Percentiles rank a stretch among this genome's conserved stretches.
phyloP scores from a whole-genome alignment of 2,888 invertebrate genomes.

The Leucophenga montana region DNA sequence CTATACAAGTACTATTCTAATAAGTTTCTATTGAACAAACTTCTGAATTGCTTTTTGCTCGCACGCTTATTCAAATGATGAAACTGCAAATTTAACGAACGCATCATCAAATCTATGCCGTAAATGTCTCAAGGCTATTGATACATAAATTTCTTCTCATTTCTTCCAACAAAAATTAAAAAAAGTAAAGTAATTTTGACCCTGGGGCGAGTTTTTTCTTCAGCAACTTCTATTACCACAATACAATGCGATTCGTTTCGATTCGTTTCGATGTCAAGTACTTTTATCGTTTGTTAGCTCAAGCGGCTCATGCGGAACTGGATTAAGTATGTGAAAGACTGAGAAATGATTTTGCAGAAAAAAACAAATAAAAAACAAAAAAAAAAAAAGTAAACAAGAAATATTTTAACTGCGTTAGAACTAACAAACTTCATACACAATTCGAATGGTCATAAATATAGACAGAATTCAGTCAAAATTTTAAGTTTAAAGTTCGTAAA shows the following conservation, averaged over 20 bases:
- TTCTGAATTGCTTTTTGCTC: no score
- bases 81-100: conserved; percentile 31
- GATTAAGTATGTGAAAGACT: no score
- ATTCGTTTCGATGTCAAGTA: conserved; percentile 47
- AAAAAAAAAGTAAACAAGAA: background rate
- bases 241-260: conserved; percentile 13
- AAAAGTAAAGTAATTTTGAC: background rate
- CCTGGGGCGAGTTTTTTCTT: background rate
- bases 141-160: background rate
- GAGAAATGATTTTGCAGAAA: no score
- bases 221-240: background rate
- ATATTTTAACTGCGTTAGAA: background rate
- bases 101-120: conserved; percentile 25
- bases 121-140: conserved; percentile 19
- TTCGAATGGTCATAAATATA: no score
- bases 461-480: no score
- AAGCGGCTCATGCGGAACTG: conserved; percentile 21
- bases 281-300: conserved; percentile 46
- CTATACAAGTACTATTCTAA: conserved; percentile 11
- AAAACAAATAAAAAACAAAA: background rate
- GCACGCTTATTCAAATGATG: no score
- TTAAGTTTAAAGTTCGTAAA: no score
- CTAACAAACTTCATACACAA: no score
- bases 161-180: background rate
- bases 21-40: conserved; percentile 23